Base-by-base conservation (phyloP, 2,113 vertebrate species). In the Channa argus region DNA sequence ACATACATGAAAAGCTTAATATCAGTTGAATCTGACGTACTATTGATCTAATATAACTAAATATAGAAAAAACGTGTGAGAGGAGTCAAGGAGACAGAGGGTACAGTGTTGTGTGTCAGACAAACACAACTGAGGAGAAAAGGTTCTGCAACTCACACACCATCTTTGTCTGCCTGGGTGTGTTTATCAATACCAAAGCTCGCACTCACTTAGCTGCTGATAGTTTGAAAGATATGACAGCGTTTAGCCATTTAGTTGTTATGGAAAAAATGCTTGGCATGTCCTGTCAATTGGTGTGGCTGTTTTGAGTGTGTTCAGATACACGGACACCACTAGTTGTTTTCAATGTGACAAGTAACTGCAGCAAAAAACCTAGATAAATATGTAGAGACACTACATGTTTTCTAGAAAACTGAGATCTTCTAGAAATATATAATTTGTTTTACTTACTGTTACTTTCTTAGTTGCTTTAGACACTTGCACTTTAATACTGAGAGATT, bases 231-330 rank as follows among this genome's bases (percentile, higher is more conserved):
- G 71, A 80, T 60, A 74, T 47, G 61, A 3, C 0, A 11, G 34
- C 7, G 13, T 68, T 80, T 67, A 82, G 36, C 38, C 60, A 43
- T 65, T 47, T 72, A 80, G 60, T 61, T 50, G 69, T 70, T 63
- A 36, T 36, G 11, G 66, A 71, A 87, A 86, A 68, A 56, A 86
- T 85, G 73, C 37, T 6, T 15, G 77, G 70, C 38, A 77, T 82
- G 83, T 86, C 77, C 77, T 77, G 73, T 45, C 4, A 70, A 8
- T 43, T 8, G 2, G 8, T 33, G 51, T 56, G 54, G 53, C 56
- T 51, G 5, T 55, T 36, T 15, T 6, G 5, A 49, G 6, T 46
- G 0, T 11, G 3, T 44, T 46, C 6, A 44, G 13, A 62, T 24
- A 50, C 38, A 41, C 59, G 1, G 11, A 39, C n/a, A 47, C 24